These are phyloP conservation scores for Amitus sp. DNA, from an alignment of 2,888 invertebrate species.

Conservation along the genomic window DNA sequence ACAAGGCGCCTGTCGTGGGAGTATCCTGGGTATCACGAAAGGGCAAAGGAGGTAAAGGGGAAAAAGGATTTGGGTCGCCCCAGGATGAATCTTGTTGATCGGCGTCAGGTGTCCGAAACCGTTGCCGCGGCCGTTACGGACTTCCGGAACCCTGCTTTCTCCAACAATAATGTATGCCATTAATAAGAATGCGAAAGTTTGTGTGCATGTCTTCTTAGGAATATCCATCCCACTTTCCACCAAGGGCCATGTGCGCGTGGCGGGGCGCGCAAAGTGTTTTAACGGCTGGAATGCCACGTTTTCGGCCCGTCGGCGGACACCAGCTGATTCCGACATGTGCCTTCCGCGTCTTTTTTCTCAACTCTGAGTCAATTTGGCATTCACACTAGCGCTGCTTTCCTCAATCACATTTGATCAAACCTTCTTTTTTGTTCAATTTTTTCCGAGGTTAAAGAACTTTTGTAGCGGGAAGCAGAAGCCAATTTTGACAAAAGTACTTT, in stretches of 20 bases:
- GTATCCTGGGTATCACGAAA: conserved; percentile 25
- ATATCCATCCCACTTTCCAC: conserved; percentile 41
- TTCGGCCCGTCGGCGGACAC: conserved; percentile 52
- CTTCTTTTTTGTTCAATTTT: too few relatives aligned
- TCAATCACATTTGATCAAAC: too few relatives aligned
- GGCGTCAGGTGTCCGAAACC: conserved; percentile 63
- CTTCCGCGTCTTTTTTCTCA: conserved; percentile 55
- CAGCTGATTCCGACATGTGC: conserved; percentile 63
- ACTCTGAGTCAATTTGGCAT: too few relatives aligned
- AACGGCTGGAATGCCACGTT: conserved; percentile 54
- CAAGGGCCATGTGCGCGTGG: conserved; percentile 58
- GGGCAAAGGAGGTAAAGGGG: conserved; percentile 27
- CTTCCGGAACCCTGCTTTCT: conserved; percentile 45
- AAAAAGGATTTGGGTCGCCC: conserved; percentile 40
- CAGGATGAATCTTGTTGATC: conserved; percentile 39
- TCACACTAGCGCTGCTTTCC: too few relatives aligned
- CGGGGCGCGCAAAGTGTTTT: conserved; percentile 51
- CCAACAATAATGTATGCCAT: conserved; percentile 60
- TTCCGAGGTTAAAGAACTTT: too few relatives aligned
- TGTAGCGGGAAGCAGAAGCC: too few relatives aligned
- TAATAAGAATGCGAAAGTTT: conserved; percentile 55
- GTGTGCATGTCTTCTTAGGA: conserved; percentile 54
- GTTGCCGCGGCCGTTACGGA: conserved; percentile 62
- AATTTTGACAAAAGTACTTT: too few relatives aligned
- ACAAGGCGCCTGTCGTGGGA: too few relatives aligned